Base-by-base conservation (phyloP, 2,797 vertebrate genomes). In the Hydrocynus forskahlii region DNA sequence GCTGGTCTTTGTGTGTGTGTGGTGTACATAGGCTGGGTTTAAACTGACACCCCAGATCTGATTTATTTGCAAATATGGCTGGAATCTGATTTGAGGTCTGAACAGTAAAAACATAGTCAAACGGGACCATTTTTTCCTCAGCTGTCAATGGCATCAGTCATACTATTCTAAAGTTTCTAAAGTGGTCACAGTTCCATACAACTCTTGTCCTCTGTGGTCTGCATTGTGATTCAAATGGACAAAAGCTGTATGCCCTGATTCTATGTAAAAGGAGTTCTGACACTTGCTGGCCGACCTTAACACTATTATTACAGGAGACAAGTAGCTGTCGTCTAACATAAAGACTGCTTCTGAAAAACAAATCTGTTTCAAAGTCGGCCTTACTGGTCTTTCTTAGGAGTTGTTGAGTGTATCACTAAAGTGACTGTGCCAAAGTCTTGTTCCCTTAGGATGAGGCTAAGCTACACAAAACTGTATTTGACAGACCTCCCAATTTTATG, bases 401-500 rank as follows among this genome's bases (percentile, higher is more conserved):
- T 9, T 59, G 57, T 13, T 13, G 48, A 52, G 48, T 52, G 5
- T 8, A 12, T 17, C 17, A 8, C 54, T 55, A 17, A 57, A 23
- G 57, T 60, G n/a, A 23, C n/a, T 13, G 21, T 23, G 55, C 19
- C 19, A 1, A 64, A 35, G 52, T 40, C 43, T 59, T 7, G 62
- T 67, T 67, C 25, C 12, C 17, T 59, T 21, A 73, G 59, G 48
- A 79, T 17, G 48, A 13, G 35, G 17, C 21, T 67, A 80, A 57
- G 17, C 50, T 68, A 69, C 69, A 75, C 63, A 69, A 59, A 74
- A 68, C 35, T 67, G 48, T 73, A 52, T 35, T 66, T 66, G 19
- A 55, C 63, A 80, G 45, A 63, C 48, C 48, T 66, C 64, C 23
- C 72, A 81, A 70, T 81, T 75, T 80, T 19, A 71, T 48, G 48